Evolutionary conservation across 2,888 invertebrate genomes (phyloP).

Genomic region (Mesorhabditis spiculigera): DNA sequence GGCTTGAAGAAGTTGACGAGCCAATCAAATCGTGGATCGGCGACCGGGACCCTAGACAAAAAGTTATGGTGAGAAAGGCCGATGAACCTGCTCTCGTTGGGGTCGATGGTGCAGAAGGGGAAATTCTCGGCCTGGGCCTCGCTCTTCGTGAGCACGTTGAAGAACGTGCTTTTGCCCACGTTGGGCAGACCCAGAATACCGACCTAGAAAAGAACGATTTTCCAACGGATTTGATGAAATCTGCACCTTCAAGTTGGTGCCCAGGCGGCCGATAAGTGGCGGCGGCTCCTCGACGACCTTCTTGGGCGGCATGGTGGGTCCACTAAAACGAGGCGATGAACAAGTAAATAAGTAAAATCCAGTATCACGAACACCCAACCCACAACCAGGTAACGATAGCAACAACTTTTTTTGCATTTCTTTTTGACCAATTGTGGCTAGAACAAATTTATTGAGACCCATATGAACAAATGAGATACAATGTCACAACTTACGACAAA

Average conservation of each 20-base stretch:
- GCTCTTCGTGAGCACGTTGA: conserved; percentile 96
- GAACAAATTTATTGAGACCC: neutral
- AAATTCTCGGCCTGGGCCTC: conserved; percentile 96
- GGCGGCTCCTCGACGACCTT: conserved; percentile 72
- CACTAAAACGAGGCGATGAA: neutral
- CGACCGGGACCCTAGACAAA: conserved; percentile 80
- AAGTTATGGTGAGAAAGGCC: conserved; percentile 16
- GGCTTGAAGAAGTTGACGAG: conserved; percentile 92
- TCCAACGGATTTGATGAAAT: neutral
- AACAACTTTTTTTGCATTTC: neutral
- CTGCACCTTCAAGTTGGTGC: conserved; percentile 53
- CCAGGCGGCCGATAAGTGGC: conserved; percentile 66
- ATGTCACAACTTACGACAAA: neutral
- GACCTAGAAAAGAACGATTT: conserved; percentile 36
- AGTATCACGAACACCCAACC: neutral
- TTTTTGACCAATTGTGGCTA: neutral
- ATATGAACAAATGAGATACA: neutral
- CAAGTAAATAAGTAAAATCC: neutral
- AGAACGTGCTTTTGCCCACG: conserved; percentile 98
- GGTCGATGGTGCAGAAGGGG: conserved; percentile 99
- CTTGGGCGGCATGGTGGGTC: conserved; percentile 66
- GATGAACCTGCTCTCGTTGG: conserved; percentile 76
- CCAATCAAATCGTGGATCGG: conserved; percentile 87
- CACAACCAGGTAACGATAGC: neutral
- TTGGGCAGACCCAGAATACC: conserved; percentile 89